phyloP scores from a whole-genome alignment of 2,113 vertebrate species.

The Saiga tatarica region DNA sequence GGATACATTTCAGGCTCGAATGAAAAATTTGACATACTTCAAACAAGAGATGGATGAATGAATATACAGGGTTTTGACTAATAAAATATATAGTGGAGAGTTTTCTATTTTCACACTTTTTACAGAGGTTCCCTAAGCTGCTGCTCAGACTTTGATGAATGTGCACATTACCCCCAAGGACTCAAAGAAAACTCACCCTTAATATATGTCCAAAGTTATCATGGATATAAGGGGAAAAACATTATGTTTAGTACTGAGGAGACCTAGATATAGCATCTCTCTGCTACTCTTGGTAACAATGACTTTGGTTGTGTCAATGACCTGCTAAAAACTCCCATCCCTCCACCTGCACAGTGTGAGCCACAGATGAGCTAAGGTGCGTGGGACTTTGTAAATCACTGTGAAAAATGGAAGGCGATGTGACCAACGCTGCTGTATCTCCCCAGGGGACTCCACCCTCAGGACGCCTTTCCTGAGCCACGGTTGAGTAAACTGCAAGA shows the following conservation, averaged over 20 bases:
- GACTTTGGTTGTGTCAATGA: not conserved
- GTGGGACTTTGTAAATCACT: not conserved
- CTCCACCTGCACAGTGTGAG: not conserved
- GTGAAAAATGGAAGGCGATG: not conserved
- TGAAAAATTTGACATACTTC: constrained; percentile 47
- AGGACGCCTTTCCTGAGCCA: not conserved
- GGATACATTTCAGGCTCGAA: constrained; percentile 49
- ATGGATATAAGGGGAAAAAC: not conserved
- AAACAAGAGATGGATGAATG: constrained; percentile 46
- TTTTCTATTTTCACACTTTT: constrained; percentile 45
- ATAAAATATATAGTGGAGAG: constrained; percentile 42
- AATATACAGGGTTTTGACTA: constrained; percentile 10
- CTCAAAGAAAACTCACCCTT: not conserved
- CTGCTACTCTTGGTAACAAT: not conserved
- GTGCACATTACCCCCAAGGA: not conserved
- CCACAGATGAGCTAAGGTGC: not conserved
- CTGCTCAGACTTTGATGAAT: constrained; percentile 22
- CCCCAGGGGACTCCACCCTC: not conserved
- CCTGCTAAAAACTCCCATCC: not conserved
- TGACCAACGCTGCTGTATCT: not conserved
- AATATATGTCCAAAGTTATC: not conserved
- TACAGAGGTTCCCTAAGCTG: not conserved
- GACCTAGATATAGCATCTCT: not conserved
- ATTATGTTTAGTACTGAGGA: not conserved
- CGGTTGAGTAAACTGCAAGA: not conserved